Evolutionary conservation across 1,140 invertebrate genomes (phyloP).

Genomic region (Meloidogyne hapla): DNA sequence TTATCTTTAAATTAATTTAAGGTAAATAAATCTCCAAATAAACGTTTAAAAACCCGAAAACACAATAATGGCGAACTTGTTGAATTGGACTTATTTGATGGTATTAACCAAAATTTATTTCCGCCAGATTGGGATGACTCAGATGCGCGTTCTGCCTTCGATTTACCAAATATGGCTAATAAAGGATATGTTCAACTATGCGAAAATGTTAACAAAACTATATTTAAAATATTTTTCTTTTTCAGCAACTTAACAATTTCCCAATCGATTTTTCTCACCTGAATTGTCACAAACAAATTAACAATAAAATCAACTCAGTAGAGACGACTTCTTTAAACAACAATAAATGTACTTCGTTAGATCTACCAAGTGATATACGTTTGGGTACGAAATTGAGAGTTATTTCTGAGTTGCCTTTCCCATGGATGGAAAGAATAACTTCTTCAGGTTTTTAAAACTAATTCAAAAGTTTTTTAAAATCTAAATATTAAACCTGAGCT

Average conservation of each 20-base stretch:
- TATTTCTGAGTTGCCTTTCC: slow-evolving; percentile 16
- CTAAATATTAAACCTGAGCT: not conserved
- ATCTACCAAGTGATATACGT: slow-evolving; percentile 2
- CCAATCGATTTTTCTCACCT: not conserved
- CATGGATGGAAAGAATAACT: slow-evolving; percentile 13
- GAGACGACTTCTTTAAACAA: no score
- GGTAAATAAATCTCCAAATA: no score
- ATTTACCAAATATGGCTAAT: not conserved
- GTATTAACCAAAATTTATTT: not conserved
- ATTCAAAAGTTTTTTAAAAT: not conserved
- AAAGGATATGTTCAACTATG: not conserved
- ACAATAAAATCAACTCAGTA: not conserved
- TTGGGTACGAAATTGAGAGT: slow-evolving; percentile 15
- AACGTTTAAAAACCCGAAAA: no score
- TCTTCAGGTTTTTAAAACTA: slow-evolving; percentile 1
- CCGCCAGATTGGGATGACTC: slow-evolving; percentile 11
- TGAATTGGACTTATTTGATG: no score
- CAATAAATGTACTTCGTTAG: not conserved
- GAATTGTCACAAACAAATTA: not conserved
- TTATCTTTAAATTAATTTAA: no score
- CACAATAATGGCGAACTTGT: no score
- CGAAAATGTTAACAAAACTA: not conserved
- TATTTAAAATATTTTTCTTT: not conserved
- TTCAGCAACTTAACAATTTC: not conserved
- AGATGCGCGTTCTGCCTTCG: slow-evolving; percentile 12